Conservation (phyloP, 2,888 invertebrate genomes). For the Macropis europaea region DNA sequence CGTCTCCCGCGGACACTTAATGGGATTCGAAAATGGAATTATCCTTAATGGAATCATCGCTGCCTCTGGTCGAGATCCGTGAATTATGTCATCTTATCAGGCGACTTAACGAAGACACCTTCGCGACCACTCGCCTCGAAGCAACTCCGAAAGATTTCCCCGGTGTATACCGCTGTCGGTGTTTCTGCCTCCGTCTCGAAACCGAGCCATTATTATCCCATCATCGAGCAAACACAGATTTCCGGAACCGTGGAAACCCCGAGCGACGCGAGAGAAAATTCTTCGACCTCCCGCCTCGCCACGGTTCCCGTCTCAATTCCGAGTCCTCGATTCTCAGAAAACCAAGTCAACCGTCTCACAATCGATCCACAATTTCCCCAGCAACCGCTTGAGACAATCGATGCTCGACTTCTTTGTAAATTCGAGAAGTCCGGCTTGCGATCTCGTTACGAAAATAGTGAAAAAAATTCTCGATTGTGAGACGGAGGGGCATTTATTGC, state of each 20-base stretch:
- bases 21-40: too few relatives aligned
- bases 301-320: too few relatives aligned
- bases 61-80: not conserved
- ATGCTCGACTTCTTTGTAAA: too few relatives aligned
- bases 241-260: not conserved
- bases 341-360: too few relatives aligned
- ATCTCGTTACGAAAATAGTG: too few relatives aligned
- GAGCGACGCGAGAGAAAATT: not conserved
- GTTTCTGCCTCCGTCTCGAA: not conserved
- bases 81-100: not conserved
- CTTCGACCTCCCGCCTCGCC: not conserved
- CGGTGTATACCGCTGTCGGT: not conserved
- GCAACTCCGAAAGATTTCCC: constrained; percentile 31
- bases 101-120: not conserved
- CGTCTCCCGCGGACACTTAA: constrained; percentile 13
- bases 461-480: too few relatives aligned
- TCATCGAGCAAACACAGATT: constrained; percentile 20
- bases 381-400: too few relatives aligned
- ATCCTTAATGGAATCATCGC: not conserved
- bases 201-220: constrained; percentile 34
- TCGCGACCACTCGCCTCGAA: not conserved
- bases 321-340: too few relatives aligned
- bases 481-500: constrained; percentile 31
- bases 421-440: too few relatives aligned
- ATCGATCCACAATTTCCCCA: too few relatives aligned